Evolutionary conservation across 64 coral and sea anemone species (phyloP).

Genomic region (Anthopleura sola): DNA sequence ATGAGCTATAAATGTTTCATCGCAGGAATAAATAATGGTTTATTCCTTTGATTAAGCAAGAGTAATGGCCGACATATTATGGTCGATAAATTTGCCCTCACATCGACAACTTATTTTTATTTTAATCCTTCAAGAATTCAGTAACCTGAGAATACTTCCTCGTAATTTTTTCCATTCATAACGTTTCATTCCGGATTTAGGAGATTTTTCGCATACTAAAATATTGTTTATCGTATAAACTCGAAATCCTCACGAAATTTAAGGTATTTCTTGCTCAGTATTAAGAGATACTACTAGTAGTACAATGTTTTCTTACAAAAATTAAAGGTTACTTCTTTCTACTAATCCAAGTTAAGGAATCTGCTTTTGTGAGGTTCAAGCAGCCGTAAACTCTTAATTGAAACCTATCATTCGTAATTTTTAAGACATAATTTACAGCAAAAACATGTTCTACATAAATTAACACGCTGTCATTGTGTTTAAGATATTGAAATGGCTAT

Average conservation of each 20-base stretch:
- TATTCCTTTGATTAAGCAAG: not conserved
- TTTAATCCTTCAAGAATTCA: not conserved
- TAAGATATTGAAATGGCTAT: not conserved
- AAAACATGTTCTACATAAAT: slow-evolving; percentile 3
- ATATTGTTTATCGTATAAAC: not conserved
- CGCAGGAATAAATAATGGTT: not conserved
- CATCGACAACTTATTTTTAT: not conserved
- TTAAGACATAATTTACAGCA: not conserved
- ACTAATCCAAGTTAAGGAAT: not conserved
- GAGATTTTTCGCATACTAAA: not conserved
- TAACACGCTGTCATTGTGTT: not conserved
- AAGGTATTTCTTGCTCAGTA: not conserved
- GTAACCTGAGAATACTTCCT: not conserved
- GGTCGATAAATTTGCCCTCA: not conserved
- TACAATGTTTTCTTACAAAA: no score
- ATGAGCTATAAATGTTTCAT: not conserved
- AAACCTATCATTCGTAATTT: not conserved
- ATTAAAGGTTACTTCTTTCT: not conserved
- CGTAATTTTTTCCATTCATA: not conserved
- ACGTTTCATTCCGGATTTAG: not conserved
- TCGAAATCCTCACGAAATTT: not conserved
- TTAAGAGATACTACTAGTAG: not conserved
- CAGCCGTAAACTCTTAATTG: not conserved
- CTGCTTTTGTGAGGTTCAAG: not conserved
- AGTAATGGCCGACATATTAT: not conserved